phyloP scores from a whole-genome alignment of 1,140 invertebrate species.

The Rhagoletis zephyria region DNA sequence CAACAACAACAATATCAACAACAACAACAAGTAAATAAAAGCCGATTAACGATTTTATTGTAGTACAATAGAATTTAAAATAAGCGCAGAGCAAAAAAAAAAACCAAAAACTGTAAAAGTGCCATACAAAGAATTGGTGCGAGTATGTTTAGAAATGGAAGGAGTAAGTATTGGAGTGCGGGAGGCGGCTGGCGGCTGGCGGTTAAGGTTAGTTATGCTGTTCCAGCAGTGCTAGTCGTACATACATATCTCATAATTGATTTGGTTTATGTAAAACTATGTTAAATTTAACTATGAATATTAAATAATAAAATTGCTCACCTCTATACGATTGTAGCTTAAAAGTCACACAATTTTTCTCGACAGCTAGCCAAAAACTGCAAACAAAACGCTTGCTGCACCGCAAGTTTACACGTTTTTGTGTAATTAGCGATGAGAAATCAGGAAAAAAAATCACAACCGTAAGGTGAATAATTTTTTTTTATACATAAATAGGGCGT shows the following conservation, averaged over 20 bases:
- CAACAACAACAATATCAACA: too few relatives aligned
- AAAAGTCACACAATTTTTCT: conserved; percentile 13
- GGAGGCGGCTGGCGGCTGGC: too few relatives aligned
- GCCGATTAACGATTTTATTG: conserved; percentile 48
- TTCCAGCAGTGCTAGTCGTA: neutral
- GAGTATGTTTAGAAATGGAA: neutral
- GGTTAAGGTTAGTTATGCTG: too few relatives aligned
- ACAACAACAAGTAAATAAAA: conserved; percentile 44
- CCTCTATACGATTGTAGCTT: neutral
- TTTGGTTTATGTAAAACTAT: neutral
- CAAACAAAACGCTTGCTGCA: conserved; percentile 13
- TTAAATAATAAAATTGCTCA: neutral
- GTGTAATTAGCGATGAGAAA: neutral
- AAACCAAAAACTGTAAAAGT: neutral
- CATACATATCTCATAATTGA: conserved; percentile 11
- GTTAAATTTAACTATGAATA: neutral
- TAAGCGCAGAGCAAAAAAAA: conserved; percentile 14
- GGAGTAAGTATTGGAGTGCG: neutral
- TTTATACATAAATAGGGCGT: neutral
- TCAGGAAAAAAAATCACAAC: neutral
- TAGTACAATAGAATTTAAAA: conserved; percentile 45
- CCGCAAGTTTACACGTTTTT: neutral
- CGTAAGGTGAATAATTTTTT: neutral
- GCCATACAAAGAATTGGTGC: neutral
- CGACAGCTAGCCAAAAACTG: neutral